phyloP scores from a whole-genome alignment of 23 tunicate genomes.

The Ascidia mentula region DNA sequence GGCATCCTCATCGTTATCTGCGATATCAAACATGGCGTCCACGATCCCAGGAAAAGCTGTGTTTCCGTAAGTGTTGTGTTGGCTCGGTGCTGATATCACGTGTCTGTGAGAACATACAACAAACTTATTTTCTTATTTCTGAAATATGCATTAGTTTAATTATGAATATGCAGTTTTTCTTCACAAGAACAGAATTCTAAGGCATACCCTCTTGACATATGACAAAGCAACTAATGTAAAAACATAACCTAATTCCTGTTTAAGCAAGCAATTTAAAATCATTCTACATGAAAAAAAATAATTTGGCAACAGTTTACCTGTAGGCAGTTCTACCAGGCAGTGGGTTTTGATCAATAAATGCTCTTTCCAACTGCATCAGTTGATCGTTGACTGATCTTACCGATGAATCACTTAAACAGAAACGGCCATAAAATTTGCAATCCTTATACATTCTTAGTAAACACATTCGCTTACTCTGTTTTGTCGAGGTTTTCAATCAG shows the following conservation, averaged over 20 bases:
- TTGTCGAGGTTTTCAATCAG: conserved; percentile 1
- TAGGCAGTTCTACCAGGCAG: conserved; percentile 42
- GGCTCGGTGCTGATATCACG: conserved; percentile 36
- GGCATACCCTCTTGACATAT: too few relatives aligned
- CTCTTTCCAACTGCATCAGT: conserved; percentile 76
- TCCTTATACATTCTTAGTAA: not conserved
- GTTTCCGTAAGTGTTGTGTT: conserved; percentile 29
- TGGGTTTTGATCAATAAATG: conserved; percentile 70
- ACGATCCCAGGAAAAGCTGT: conserved; percentile 40
- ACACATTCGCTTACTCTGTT: conserved; percentile 8
- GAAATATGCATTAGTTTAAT: too few relatives aligned
- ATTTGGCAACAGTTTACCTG: conserved; percentile 57
- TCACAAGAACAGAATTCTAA: too few relatives aligned
- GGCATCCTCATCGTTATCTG: conserved; percentile 16
- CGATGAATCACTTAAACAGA: conserved; percentile 23
- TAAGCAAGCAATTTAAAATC: not conserved
- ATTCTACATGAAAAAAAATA: not conserved
- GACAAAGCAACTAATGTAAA: too few relatives aligned
- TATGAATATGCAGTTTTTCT: too few relatives aligned
- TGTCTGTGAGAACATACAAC: not conserved
- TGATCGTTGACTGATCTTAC: conserved; percentile 65
- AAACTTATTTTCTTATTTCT: not conserved
- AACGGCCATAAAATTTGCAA: too few relatives aligned
- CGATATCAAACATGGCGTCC: conserved; percentile 46
- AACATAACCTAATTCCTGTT: too few relatives aligned